phyloP scores from a whole-genome alignment of 1,140 invertebrate species.

The Nebria ingens region DNA sequence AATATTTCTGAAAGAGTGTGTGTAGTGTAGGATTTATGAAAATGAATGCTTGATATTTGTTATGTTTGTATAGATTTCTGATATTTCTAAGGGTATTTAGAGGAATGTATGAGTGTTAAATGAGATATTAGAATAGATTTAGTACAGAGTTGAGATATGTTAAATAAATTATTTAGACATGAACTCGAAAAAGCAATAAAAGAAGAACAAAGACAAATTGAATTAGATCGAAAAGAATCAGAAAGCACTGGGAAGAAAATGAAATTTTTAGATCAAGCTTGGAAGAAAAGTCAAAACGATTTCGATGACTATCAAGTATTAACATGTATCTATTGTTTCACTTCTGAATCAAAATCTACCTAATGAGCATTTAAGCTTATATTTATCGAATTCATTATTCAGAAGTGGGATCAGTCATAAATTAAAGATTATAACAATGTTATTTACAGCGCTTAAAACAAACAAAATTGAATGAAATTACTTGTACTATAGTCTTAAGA shows the following conservation, averaged over 20 bases:
- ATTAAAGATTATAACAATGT: constrained; percentile 16
- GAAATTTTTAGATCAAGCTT: constrained; percentile 25
- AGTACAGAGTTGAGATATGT: constrained; percentile 11
- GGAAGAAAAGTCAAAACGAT: constrained; percentile 27
- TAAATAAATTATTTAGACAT: constrained; percentile 29
- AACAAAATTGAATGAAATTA: constrained; percentile 53
- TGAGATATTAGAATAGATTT: no score
- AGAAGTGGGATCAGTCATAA: no score
- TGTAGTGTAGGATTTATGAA: not conserved
- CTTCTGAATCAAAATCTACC: no score
- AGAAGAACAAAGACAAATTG: constrained; percentile 35
- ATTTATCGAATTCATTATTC: no score
- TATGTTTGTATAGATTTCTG: not conserved
- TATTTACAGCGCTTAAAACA: constrained; percentile 53
- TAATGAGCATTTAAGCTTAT: no score
- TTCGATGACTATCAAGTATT: constrained; percentile 34
- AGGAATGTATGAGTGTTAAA: not conserved
- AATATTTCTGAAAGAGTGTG: no score
- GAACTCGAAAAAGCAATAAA: constrained; percentile 34
- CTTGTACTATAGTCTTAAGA: constrained; percentile 49
- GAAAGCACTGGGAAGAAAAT: constrained; percentile 30
- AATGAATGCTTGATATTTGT: not conserved
- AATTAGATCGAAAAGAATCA: constrained; percentile 34
- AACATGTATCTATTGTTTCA: not conserved
- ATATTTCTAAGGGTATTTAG: not conserved